Base-by-base conservation (phyloP, 1,140 invertebrate genomes). In the Musca vetustissima region DNA sequence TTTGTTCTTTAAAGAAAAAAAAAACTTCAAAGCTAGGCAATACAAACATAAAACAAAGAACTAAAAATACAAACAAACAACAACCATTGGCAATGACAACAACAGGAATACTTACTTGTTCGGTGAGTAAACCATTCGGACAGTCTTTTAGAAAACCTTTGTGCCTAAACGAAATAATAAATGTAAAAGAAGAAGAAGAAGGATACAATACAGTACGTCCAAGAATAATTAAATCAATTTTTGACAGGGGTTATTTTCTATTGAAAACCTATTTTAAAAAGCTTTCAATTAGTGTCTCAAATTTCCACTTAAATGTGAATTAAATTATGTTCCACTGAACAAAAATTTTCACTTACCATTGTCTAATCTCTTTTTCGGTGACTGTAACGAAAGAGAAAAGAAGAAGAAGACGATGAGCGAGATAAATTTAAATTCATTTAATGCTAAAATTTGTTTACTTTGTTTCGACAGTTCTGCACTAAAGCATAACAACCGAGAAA, bases 121-220 rank as follows among this genome's bases (percentile, higher is more conserved):
- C 94, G 70, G 93, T 96, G 22, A 96, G 88, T 72, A 94, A 88
- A 70, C 94, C 94, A 82, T 96, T 93, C 43, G 94, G 94, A 85
- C 94, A 96, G 84, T 96, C 94, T 85, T 95, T 96, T 61, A 96
- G 87, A 81, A 96, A 96, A 80, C 94, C 94, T 89, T 96, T 96
- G 86, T 96, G 93, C 94, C 94, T 96, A 85, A 32, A 85, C 85
- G 72, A 76, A 79, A 69, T 72, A 70, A 72, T 53, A 71, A 69
- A 74, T 61, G 70, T 73, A 66, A 72, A 68, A n/a, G n/a, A n/a
- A n/a, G n/a, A 73, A 28, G 64, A 59, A 69, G 43, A 36, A 36
- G 67, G 28, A 28, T 2, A n/a, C 32, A 73, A 32, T 15, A 22
- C 13, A 64, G 6, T 14, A 47, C 7, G 24, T 14, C 13, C 21